A percentile compares a stretch with the other conserved stretches of the same genome.
phyloP scores from a whole-genome alignment of 2,113 vertebrate species.

The Aythya baeri region DNA sequence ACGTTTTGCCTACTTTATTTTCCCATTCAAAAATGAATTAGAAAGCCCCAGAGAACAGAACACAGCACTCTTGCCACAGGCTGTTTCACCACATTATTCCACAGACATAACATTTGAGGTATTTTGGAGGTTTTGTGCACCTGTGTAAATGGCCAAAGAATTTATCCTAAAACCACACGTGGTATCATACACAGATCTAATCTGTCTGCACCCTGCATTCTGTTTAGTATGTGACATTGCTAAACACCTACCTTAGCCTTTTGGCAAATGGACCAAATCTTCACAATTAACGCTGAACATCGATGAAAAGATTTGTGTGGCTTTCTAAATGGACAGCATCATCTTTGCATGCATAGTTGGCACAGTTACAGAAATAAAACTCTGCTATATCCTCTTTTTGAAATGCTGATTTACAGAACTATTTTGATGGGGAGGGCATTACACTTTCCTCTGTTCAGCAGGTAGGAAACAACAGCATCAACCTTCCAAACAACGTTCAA shows the following conservation, averaged over 20 bases:
- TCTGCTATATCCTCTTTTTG: not conserved
- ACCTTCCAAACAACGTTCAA: not conserved
- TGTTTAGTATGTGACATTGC: not conserved
- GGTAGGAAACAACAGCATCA: not conserved
- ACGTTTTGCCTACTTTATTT: rapidly evolving
- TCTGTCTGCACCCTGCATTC: not conserved
- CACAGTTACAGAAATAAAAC: not conserved
- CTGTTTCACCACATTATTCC: not conserved
- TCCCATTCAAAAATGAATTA: not conserved
- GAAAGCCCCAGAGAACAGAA: not conserved
- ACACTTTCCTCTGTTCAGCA: not conserved
- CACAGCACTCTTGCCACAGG: not conserved
- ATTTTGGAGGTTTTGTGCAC: not conserved
- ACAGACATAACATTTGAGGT: not conserved
- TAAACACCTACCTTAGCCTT: not conserved
- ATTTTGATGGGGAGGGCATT: not conserved
- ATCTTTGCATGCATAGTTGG: not conserved
- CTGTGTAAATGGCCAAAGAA: not conserved
- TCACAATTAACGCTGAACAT: not conserved
- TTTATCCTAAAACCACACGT: not conserved
- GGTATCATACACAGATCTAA: not conserved
- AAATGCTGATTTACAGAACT: not conserved
- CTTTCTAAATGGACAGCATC: rapidly evolving
- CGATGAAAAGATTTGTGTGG: rapidly evolving
- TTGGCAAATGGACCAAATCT: not conserved